Conservation (phyloP, 1,140 invertebrate species). For the Hyposmocoma kahamanoa region DNA sequence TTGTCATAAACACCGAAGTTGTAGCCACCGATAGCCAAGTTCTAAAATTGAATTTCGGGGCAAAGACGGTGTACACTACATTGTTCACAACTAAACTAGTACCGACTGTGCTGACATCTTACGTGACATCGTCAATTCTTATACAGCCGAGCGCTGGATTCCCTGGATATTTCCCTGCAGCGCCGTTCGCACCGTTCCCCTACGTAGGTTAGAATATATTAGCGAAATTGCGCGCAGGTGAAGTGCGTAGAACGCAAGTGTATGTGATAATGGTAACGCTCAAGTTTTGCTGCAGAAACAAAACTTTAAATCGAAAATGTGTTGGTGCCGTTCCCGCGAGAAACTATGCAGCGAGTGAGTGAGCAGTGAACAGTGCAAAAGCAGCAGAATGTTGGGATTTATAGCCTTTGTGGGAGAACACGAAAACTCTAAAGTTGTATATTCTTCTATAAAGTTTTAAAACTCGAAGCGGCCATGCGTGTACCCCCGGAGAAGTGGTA, state of each 20-base stretch:
- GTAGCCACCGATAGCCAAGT: constrained; percentile 88
- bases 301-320: constrained; percentile 32
- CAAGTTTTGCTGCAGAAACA: constrained; percentile 23
- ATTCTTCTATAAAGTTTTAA: constrained; percentile 32
- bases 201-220: constrained; percentile 78
- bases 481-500: constrained; percentile 3
- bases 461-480: constrained; percentile 13
- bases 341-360: constrained; percentile 46
- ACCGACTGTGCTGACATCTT: constrained; percentile 87
- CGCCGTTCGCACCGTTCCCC: constrained; percentile 82
- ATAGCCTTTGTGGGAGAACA: constrained; percentile 39
- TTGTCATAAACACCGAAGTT: constrained; percentile 85
- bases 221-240: constrained; percentile 1
- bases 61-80: constrained; percentile 90
- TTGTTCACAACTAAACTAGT: constrained; percentile 89
- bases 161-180: constrained; percentile 84
- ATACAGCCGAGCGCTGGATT: constrained; percentile 79
- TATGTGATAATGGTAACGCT: constrained; percentile 23
- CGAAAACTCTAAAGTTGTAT: constrained; percentile 37
- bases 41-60: constrained; percentile 90
- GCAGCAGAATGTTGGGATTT: constrained; percentile 36
- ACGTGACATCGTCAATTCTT: constrained; percentile 84
- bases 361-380: constrained; percentile 35
- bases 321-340: constrained; percentile 30
- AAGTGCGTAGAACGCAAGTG: constrained; percentile 20